Conservation (phyloP, 2,888 invertebrate species). For the Thysanoteuthis rhombus region DNA sequence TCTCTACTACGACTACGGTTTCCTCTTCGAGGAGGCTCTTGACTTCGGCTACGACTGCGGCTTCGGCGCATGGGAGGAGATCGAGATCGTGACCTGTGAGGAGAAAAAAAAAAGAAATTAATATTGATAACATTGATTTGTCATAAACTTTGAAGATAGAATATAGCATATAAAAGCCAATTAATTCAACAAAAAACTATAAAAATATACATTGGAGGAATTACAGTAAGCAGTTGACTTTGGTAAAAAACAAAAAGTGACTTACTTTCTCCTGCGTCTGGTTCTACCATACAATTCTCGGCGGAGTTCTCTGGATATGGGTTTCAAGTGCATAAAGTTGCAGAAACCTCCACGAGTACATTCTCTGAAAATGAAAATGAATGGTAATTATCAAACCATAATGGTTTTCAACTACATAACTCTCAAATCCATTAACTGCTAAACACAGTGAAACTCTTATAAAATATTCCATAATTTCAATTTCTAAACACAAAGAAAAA, state of each 20-base stretch:
- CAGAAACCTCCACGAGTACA: slow-evolving; percentile 99
- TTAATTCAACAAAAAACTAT: too few species aligned
- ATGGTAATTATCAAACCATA: too few species aligned
- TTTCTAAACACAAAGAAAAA: too few species aligned
- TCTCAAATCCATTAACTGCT: too few species aligned
- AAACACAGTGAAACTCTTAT: too few species aligned
- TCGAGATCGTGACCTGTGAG: slow-evolving; percentile 47
- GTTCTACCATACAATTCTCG: slow-evolving; percentile 74
- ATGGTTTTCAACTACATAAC: too few species aligned
- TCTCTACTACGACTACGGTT: slow-evolving; percentile 42
- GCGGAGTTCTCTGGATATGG: slow-evolving; percentile 92
- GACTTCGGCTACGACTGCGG: slow-evolving; percentile 44
- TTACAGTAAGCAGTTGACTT: too few species aligned
- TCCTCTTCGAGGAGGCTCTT: slow-evolving; percentile 48
- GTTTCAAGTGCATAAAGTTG: slow-evolving; percentile 99
- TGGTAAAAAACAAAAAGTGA: too few species aligned
- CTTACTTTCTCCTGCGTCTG: slow-evolving; percentile 37
- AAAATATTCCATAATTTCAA: too few species aligned
- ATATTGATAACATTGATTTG: not conserved
- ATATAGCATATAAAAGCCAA: too few species aligned
- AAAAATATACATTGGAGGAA: too few species aligned
- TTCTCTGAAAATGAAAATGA: slow-evolving; percentile 73
- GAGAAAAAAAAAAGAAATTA: not conserved
- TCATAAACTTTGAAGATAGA: too few species aligned
- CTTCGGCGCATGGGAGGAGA: slow-evolving; percentile 58